Evolutionary conservation across 2,888 invertebrate genomes (phyloP), one percentile per base, ranked within the genome.

Genomic region (Hydroisotoma schaefferi): DNA sequence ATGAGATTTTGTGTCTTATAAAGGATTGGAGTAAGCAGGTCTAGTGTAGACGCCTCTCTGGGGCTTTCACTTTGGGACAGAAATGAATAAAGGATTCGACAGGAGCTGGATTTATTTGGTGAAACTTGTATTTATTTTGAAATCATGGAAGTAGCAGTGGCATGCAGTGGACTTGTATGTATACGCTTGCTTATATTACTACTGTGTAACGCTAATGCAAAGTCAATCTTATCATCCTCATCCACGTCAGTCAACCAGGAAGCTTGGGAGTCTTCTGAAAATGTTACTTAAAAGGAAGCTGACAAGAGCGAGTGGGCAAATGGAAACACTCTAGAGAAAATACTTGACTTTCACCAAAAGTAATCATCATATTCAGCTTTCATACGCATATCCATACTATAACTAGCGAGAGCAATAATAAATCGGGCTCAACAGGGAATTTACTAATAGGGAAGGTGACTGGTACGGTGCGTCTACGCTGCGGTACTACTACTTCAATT

Each of bases 391-490:
- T 6, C 47, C 18, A 15, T 20, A 10, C 12, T 43, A 15, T n/a
- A 18, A 43, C 10, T 20, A 43, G 20, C 8, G n/a, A 10, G 20
- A 20, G 20, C 43, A 43, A 18, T 10, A 43, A 18, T 10, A 18
- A 20, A 43, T 43, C 6, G 10, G 8, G 15, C 33, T 33, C 33
- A 33, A 20, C 12, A 22, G 6, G 15, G 46, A 23, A 8, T 46
- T 46, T 18, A 38, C 37, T 59, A 59, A 59, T 59, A n/a, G 59
- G 54, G 55, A 55, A 59, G 48, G 59, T 59, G 59, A 59, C 59
- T 59, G 59, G 59, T 59, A 55, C 55, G 48, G 25, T 3, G 27
- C 20, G 8, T n/a, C n/a, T n/a, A n/a, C n/a, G n/a, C n/a, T n/a
- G 20, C 12, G 47, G 5, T 20, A 8, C 40, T 10, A 8, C 40